These are phyloP conservation scores for Spisula solida DNA, from an alignment of 2,888 invertebrate species.

Conservation along the genomic window DNA sequence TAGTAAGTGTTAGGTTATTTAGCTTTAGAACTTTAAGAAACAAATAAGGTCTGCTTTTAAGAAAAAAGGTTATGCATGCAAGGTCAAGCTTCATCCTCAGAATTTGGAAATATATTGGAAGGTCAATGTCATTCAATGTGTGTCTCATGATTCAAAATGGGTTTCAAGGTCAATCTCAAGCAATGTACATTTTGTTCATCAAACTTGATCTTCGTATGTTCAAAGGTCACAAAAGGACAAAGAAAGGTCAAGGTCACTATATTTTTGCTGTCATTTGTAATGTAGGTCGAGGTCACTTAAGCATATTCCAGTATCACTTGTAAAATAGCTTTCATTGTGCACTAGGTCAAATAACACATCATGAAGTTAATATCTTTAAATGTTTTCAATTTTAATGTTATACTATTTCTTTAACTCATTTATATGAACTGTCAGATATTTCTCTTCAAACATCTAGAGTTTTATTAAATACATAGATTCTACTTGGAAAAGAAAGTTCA, in stretches of 20 bases:
- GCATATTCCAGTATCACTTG: not conserved
- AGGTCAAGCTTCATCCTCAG: not conserved
- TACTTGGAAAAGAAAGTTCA: constrained; percentile 6
- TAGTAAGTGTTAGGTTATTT: not conserved
- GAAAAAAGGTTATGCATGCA: not conserved
- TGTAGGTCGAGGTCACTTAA: not conserved
- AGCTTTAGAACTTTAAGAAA: not conserved
- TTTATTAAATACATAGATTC: not conserved
- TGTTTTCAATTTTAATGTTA: not conserved
- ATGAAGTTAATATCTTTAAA: no score
- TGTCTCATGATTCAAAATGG: no score
- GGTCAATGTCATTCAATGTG: not conserved
- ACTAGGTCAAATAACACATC: no score
- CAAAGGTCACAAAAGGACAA: not conserved
- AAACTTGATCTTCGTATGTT: not conserved
- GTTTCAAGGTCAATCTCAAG: no score
- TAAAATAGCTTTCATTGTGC: no score
- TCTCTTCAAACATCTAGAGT: not conserved
- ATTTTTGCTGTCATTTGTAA: not conserved
- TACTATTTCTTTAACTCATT: not conserved
- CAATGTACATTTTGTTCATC: no score
- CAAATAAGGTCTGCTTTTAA: no score
- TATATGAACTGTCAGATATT: no score
- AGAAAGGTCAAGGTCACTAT: constrained; percentile 10
- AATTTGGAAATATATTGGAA: not conserved